Base-by-base conservation (phyloP, 2,797 vertebrate genomes). In the Phrynocephalus forsythii region DNA sequence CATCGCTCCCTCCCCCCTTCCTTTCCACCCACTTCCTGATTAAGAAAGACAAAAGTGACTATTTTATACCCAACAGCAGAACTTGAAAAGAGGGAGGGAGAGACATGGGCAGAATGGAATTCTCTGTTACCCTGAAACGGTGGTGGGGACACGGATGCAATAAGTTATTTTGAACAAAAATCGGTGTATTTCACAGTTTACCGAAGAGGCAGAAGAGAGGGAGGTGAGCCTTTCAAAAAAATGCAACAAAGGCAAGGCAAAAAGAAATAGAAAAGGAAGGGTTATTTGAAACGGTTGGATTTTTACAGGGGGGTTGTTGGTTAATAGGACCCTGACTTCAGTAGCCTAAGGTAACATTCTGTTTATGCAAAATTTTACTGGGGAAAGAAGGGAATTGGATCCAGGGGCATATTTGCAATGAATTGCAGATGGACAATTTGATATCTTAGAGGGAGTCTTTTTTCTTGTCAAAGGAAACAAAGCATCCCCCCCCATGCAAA, bases 361-460 rank as follows among this genome's bases (percentile, higher is more conserved):
- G 75, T 63, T 87, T 87, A 78, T 93, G 92, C 85, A 88, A 91
- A 90, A 87, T 90, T 89, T 91, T 85, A 86, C 16, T 84, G 91
- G 82, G 6, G 38, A 11, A 30, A 10, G 84, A 30, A 9, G 84
- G 90, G 90, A 88, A 92, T 52, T 5, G 82, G 88, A 92, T 86
- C 90, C 88, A 86, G 92, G 87, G 82, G 78, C 33, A 85, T 66
- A 15, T 81, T 76, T 48, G 87, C 84, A 81, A 88, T 82, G 18
- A 87, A 48, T 85, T 5, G 1, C 91, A 92, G 91, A 84, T 67
- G 92, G 91, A 92, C 90, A 91, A 84, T 91, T 88, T 91, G 90
- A 93, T 93, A 90, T 91, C 87, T 69, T n/a, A 71, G 89, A 93
- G 90, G 89, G 92, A 82, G 68, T 48, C 67, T 85, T 60, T 83